Percentiles rank a stretch among this genome's conserved stretches.
Evolutionary conservation across 53 echinoderm and acorn worm species (phyloP).

Genomic region (Astropecten irregularis): DNA sequence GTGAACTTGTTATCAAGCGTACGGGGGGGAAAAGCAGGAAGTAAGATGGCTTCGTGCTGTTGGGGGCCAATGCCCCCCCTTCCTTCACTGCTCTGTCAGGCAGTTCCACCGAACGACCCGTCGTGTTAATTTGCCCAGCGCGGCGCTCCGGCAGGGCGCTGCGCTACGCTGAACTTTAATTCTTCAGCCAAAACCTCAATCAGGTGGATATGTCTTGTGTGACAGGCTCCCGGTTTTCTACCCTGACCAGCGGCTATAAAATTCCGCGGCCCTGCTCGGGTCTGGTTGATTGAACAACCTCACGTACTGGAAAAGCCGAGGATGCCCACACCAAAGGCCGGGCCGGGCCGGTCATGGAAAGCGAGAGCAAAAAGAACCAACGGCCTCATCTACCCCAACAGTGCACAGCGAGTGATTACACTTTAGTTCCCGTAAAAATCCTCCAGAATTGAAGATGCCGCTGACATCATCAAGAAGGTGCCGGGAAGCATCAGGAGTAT

Average conservation of each 20-base stretch:
- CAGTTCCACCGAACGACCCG: no score
- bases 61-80: conserved; percentile 41
- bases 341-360: background rate
- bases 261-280: background rate
- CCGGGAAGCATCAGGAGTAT: no score
- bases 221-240: conserved; percentile 22
- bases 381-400: background rate
- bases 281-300: conserved; percentile 10
- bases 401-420: no score
- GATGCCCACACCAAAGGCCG: background rate
- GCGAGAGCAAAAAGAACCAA: background rate
- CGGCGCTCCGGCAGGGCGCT: conserved; percentile 7
- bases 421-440: no score
- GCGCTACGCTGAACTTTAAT: conserved; percentile 51
- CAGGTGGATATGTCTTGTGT: conserved; percentile 27
- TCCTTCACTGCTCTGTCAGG: no score
- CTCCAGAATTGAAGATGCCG: no score
- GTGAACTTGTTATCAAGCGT: no score
- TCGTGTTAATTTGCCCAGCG: conserved; percentile 37
- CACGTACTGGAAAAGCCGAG: conserved; percentile 12
- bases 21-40: no score
- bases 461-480: no score
- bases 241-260: background rate
- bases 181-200: conserved; percentile 44
- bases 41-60: no score